Percentiles rank a stretch among this genome's conserved stretches.
phyloP scores from a whole-genome alignment of 2,888 invertebrate species.

The Dinocampus coccinellae region DNA sequence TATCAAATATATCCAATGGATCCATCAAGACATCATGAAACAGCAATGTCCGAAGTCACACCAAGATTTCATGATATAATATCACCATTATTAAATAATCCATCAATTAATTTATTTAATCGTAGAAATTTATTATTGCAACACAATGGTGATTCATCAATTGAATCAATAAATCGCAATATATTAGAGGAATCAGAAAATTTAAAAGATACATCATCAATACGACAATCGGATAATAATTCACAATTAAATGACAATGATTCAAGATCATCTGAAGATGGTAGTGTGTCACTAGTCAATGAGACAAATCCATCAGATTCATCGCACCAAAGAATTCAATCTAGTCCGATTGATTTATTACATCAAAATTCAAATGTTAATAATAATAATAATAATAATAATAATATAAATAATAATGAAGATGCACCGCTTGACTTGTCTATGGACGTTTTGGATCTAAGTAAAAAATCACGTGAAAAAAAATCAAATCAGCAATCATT shows the following conservation, averaged over 20 bases:
- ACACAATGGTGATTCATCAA: neutral
- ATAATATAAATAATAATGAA: constrained; percentile 44
- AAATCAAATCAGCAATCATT: neutral
- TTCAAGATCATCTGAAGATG: constrained; percentile 61
- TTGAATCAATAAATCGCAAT: neutral
- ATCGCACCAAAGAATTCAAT: constrained; percentile 62
- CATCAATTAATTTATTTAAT: neutral
- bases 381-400: constrained; percentile 6
- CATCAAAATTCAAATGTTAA: constrained; percentile 38
- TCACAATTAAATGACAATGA: constrained; percentile 40
- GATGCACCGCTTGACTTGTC: constrained; percentile 79
- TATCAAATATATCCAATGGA: neutral
- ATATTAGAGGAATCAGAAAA: constrained; percentile 6
- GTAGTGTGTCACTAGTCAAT: constrained; percentile 64
- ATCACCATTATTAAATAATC: neutral
- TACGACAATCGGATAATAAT: neutral
- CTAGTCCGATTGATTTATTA: constrained; percentile 62
- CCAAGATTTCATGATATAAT: neutral
- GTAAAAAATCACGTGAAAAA: constrained; percentile 74
- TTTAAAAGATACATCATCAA: neutral
- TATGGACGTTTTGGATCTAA: constrained; percentile 86
- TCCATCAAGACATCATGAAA: neutral
- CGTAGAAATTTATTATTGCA: neutral
- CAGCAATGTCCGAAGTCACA: neutral
- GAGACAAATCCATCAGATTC: constrained; percentile 57